Base-by-base conservation (phyloP, 2,797 vertebrate species). In the Cebuella pygmaea region DNA sequence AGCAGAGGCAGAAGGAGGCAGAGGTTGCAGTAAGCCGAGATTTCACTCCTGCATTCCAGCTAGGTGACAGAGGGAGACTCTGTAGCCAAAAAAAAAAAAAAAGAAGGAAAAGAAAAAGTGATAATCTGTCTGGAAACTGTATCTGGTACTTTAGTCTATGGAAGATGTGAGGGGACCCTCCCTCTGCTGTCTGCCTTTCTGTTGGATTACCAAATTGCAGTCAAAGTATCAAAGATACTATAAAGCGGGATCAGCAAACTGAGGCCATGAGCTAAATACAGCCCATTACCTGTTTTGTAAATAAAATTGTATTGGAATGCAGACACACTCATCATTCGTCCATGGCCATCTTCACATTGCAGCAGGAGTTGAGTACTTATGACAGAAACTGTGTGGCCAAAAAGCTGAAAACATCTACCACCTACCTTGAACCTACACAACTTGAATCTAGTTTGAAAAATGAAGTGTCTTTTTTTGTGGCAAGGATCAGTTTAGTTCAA, bases 391-490 rank as follows among this genome's bases (percentile, higher is more conserved):
- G 9, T 14, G 33, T 70, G 52, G 33, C 19, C 22, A 2, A 50
- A 83, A 61, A 86, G 41, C 67, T 20, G 74, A 39, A 84, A 92
- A 88, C 88, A n/a, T 80, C 92, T 84, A 61, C 75, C 70, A 33
- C 33, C 39, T 88, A 86, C 52, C 44, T 79, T 36, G 41, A 64
- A 46, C 82, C 84, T 86, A 7, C 22, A 13, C 15, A 41, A 36
- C 44, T 93, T 88, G 57, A 84, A 33, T 81, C 86, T 80, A 70
- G 27, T 82, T 92, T 67, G 92, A 67, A 95, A 97, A 95, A 27
- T 55, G 9, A 88, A 64, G 10, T 67, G 20, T 91, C 48, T 33
- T 74, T 84, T 80, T 89, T 94, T 61, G 75, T 59, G 27, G 14
- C 72, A 78, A 89, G 82, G n/a, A 75, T 93, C 97, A 72, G 9